Base-by-base conservation (phyloP, 1,140 invertebrate species). In the Ectropis grisescens region DNA sequence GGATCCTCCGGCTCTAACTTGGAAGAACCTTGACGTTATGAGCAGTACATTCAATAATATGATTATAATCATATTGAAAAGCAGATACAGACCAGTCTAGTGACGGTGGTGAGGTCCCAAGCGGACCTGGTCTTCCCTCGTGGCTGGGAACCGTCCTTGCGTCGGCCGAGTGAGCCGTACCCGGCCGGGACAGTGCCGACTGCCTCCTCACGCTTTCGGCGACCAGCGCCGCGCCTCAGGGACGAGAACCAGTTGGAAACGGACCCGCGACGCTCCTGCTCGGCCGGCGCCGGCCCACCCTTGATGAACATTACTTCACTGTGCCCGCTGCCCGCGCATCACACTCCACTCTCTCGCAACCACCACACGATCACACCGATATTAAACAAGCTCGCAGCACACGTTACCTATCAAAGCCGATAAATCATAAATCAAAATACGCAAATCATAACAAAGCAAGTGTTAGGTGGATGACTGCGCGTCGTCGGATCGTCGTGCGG, bases 221-320 rank as follows among this genome's bases (percentile, higher is more conserved):
- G 55, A 4, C 71, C 79, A 8, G 41, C 52, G 23, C 76, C 80
- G 13, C 90, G 85, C 29, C 89, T 86, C 50, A 93, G 59, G 33
- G 90, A 92, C 33, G 88, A 89, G 68, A 92, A 92, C 91, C 91
- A 93, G 56, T 88, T 89, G 36, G 86, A 85, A 24, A 90, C 87
- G 51, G 85, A 87, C 62, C 68, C 86, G 54, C 76, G 84, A 57
- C 72, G 86, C 75, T 87, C 82, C 43, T 71, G 67, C 33, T 75
- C 71, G 33, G 44, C 59, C 52, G 65, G 48, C 41, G 50, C 42
- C 27, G 71, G 71, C 39, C 62, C 71, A 48, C 66, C 64, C 51
- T 83, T 83, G 66, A 83, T 83, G 53, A 83, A 83, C 82, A 83
- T 83, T 57, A 75, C 78, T 76, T 49, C 51, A 52, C 57, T 37